Percentiles rank a stretch among this genome's conserved stretches.
Conservation (phyloP, 2,113 vertebrate genomes). For the Indicator indicator region DNA sequence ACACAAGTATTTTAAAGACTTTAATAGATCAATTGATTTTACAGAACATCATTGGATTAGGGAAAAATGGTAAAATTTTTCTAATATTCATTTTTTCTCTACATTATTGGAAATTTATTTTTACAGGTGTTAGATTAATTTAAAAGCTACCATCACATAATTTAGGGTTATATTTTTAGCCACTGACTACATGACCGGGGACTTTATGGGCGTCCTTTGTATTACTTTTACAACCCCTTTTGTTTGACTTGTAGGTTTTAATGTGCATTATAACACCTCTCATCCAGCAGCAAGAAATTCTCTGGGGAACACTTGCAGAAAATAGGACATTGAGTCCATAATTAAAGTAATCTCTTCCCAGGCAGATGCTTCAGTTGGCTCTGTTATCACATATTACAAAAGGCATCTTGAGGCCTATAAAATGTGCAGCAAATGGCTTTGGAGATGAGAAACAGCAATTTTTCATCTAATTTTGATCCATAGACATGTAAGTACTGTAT, state of each 20-base stretch:
- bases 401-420: slow-evolving; percentile 83
- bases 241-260: slow-evolving; percentile 70
- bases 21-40: not conserved
- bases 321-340: slow-evolving; percentile 85
- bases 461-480: slow-evolving; percentile 86
- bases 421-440: slow-evolving; percentile 82
- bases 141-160: slow-evolving; percentile 29
- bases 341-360: slow-evolving; percentile 87
- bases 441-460: slow-evolving; percentile 82
- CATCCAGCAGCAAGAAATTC: slow-evolving; percentile 72
- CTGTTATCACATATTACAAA: slow-evolving; percentile 85
- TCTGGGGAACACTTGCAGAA: slow-evolving; percentile 82
- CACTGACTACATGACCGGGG: slow-evolving; percentile 22
- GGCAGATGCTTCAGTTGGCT: slow-evolving; percentile 85
- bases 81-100: not conserved
- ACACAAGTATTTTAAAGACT: not conserved
- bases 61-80: not conserved
- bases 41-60: not conserved
- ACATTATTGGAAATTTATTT: slow-evolving; percentile 9
- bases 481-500: slow-evolving; percentile 77
- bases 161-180: not conserved
- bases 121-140: slow-evolving; percentile 56
- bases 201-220: slow-evolving; percentile 66
- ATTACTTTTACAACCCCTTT: slow-evolving; percentile 62
- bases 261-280: slow-evolving; percentile 77